Evolutionary conservation across 2,888 invertebrate genomes (phyloP).

Genomic region (Strigamia crassipes): DNA sequence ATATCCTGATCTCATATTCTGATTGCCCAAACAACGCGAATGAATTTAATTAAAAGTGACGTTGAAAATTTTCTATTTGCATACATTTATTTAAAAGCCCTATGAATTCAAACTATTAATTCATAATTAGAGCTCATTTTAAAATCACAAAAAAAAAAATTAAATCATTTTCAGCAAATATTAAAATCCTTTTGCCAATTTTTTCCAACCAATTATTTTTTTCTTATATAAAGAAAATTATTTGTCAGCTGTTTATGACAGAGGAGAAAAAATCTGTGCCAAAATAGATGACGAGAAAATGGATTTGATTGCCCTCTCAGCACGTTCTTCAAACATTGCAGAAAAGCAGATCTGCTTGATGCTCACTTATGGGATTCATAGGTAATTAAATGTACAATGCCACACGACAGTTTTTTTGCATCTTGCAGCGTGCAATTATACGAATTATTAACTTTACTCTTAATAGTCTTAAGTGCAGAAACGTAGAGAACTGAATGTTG

Average conservation of each 20-base stretch:
- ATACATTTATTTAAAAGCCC: neutral
- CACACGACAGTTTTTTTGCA: neutral
- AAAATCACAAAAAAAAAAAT: too few relatives aligned
- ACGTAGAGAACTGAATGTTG: neutral
- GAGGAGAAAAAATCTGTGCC: neutral
- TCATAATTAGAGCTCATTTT: too few relatives aligned
- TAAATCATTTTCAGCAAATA: neutral
- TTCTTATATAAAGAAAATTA: neutral
- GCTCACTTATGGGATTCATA: slow-evolving; percentile 1
- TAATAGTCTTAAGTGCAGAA: neutral
- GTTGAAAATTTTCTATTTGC: neutral
- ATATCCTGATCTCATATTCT: neutral
- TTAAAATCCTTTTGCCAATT: neutral
- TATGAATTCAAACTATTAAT: too few relatives aligned
- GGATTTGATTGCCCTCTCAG: slow-evolving; percentile 26
- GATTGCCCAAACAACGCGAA: neutral
- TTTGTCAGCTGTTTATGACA: slow-evolving; percentile 9
- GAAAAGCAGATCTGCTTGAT: slow-evolving; percentile 8
- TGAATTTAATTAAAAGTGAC: neutral
- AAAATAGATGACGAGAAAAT: neutral
- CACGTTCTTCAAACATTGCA: neutral
- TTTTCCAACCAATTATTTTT: neutral
- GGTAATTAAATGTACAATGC: neutral
- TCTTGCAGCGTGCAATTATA: neutral
- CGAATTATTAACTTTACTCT: neutral